These are phyloP conservation scores for Trichonephila inaurata DNA, from an alignment of 1,140 invertebrate species.

Conservation along the genomic window DNA sequence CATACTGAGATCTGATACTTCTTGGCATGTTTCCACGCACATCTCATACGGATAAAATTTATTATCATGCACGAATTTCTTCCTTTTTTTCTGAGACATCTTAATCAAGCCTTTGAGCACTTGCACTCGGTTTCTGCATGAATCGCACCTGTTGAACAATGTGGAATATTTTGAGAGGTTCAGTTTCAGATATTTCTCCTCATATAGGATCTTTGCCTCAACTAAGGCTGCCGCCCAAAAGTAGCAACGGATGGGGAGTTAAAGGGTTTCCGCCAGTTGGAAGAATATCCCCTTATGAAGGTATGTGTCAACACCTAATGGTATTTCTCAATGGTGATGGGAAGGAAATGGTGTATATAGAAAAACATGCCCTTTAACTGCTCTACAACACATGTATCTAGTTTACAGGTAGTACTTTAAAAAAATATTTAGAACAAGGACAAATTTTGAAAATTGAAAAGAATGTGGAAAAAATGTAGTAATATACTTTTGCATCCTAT, in stretches of 20 bases:
- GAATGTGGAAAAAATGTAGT: too few species aligned
- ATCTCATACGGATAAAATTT: neutral
- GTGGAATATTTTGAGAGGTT: slow-evolving; percentile 17
- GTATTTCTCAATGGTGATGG: too few species aligned
- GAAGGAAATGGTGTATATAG: too few species aligned
- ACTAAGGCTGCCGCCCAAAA: slow-evolving; percentile 57
- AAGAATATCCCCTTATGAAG: slow-evolving; percentile 71
- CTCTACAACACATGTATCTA: too few species aligned
- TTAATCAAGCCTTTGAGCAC: neutral
- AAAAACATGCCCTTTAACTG: too few species aligned
- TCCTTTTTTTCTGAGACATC: neutral
- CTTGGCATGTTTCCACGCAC: neutral
- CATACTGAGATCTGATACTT: neutral
- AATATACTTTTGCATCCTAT: too few species aligned
- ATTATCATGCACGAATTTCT: neutral
- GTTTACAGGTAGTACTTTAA: too few species aligned
- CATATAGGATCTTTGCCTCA: slow-evolving; percentile 69
- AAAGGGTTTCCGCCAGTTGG: slow-evolving; percentile 58
- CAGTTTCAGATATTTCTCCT: slow-evolving; percentile 52
- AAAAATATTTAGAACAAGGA: too few species aligned
- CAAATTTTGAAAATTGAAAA: too few species aligned
- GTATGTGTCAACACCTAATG: slow-evolving; percentile 37
- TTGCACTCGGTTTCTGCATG: neutral
- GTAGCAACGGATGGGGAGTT: slow-evolving; percentile 64
- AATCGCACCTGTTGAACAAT: neutral